A percentile compares a stretch with the other conserved stretches of the same genome.
phyloP scores from a whole-genome alignment of 2,888 invertebrate genomes.

The Pediacus dermestoides region DNA sequence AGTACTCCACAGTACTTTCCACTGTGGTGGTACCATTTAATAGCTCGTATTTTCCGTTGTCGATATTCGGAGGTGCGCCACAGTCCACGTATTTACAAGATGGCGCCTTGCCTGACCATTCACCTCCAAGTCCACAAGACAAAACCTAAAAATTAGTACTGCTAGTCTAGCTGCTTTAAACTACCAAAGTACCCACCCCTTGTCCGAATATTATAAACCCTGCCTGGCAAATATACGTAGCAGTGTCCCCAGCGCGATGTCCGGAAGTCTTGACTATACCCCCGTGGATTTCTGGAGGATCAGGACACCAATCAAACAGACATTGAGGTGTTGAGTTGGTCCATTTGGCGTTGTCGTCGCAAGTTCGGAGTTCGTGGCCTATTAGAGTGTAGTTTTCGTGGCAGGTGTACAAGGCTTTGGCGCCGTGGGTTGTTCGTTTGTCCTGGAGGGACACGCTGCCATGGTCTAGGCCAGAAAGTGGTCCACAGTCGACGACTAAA shows the following conservation, averaged over 20 bases:
- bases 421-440: slow-evolving; percentile 74
- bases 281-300: slow-evolving; percentile 74
- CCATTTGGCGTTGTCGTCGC: slow-evolving; percentile 73
- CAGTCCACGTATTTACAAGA: slow-evolving; percentile 85
- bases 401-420: slow-evolving; percentile 72
- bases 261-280: slow-evolving; percentile 69
- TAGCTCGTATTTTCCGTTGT: slow-evolving; percentile 69
- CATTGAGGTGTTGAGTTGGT: slow-evolving; percentile 76
- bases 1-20: slow-evolving; percentile 73
- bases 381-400: slow-evolving; percentile 82
- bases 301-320: slow-evolving; percentile 83
- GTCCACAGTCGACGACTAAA: slow-evolving; percentile 78
- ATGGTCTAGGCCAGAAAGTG: slow-evolving; percentile 64
- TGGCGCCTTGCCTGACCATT: slow-evolving; percentile 77
- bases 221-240: slow-evolving; percentile 75
- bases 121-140: slow-evolving; percentile 80
- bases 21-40: slow-evolving; percentile 79
- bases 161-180: too few species aligned
- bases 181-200: slow-evolving; percentile 65
- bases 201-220: slow-evolving; percentile 83
- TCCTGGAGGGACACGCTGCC: slow-evolving; percentile 67
- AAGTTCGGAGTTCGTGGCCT: slow-evolving; percentile 68
- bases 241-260: slow-evolving; percentile 74
- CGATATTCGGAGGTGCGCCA: slow-evolving; percentile 75
- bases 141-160: slow-evolving; percentile 71